These are phyloP conservation scores for Archocentrus centrarchus DNA, from an alignment of 2,113 vertebrate genomes.

Conservation along the genomic window DNA sequence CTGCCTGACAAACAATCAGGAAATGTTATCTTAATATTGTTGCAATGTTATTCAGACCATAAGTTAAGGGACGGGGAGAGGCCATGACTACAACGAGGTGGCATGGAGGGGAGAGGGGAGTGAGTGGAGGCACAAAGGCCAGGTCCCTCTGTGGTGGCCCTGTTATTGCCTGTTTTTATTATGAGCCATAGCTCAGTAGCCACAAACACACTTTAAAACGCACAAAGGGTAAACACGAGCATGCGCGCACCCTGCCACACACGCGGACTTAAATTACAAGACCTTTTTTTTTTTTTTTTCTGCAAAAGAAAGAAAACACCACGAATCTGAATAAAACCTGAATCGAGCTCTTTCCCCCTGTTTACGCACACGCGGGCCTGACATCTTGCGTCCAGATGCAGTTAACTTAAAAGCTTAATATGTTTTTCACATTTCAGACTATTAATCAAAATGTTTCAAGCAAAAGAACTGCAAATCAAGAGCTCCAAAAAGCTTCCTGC, in stretches of 20 bases:
- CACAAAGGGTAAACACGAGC: neutral
- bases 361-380: neutral
- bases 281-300: slow-evolving; percentile 8
- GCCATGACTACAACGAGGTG: slow-evolving; percentile 52
- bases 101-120: slow-evolving; percentile 32
- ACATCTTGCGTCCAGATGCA: slow-evolving; percentile 43
- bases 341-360: slow-evolving; percentile 19
- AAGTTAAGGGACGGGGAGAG: slow-evolving; percentile 86
- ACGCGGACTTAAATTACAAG: neutral
- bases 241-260: neutral
- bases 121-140: slow-evolving; percentile 79
- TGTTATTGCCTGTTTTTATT: slow-evolving; percentile 96
- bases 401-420: slow-evolving; percentile 71
- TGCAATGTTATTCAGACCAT: slow-evolving; percentile 90
- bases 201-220: slow-evolving; percentile 65
- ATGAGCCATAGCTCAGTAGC: slow-evolving; percentile 87
- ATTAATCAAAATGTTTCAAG: slow-evolving; percentile 62
- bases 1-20: slow-evolving; percentile 87
- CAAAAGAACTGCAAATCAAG: slow-evolving; percentile 61
- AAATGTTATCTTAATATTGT: slow-evolving; percentile 91
- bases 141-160: slow-evolving; percentile 89
- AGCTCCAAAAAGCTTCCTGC: slow-evolving; percentile 43
- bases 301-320: slow-evolving; percentile 29
- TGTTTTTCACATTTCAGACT: slow-evolving; percentile 37
- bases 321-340: slow-evolving; percentile 4